A percentile compares a stretch with the other conserved stretches of the same genome.
Conservation (phyloP, 2,113 vertebrate species). For the Perca flavescens region DNA sequence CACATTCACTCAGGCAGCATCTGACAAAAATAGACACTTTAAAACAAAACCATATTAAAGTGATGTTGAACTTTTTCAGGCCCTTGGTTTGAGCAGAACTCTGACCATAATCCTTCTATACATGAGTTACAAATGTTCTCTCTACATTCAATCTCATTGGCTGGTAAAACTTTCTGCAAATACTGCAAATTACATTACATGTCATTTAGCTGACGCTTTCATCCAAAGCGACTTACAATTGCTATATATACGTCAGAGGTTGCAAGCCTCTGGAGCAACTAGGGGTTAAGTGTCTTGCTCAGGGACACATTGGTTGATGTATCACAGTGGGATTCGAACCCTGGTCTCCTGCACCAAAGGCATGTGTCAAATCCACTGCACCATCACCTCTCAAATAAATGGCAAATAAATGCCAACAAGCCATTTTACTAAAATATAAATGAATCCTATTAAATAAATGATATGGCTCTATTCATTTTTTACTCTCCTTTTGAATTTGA, state of each 20-base stretch:
- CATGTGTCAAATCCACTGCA: too few relatives aligned
- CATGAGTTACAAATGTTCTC: neutral
- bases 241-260: too few relatives aligned
- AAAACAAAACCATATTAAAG: neutral
- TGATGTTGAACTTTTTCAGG: neutral
- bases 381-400: too few relatives aligned
- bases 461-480: conserved; percentile 20
- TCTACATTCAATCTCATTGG: conserved; percentile 12
- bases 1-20: conserved; percentile 2
- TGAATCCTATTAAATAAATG: conserved; percentile 30
- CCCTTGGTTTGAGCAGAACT: neutral
- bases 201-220: too few relatives aligned
- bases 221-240: too few relatives aligned
- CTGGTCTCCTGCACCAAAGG: too few relatives aligned
- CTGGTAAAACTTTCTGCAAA: neutral
- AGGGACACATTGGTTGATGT: too few relatives aligned
- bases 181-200: too few relatives aligned
- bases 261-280: too few relatives aligned
- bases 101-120: neutral
- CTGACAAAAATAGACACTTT: neutral
- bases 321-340: too few relatives aligned
- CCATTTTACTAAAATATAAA: conserved; percentile 33
- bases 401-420: conserved; percentile 1
- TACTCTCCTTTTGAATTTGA: conserved; percentile 26
- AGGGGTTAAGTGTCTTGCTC: too few relatives aligned